Evolutionary conservation across 2,797 vertebrate genomes (phyloP), one percentile per base, ranked within the genome.

Genomic region (Tenualosa ilisha): DNA sequence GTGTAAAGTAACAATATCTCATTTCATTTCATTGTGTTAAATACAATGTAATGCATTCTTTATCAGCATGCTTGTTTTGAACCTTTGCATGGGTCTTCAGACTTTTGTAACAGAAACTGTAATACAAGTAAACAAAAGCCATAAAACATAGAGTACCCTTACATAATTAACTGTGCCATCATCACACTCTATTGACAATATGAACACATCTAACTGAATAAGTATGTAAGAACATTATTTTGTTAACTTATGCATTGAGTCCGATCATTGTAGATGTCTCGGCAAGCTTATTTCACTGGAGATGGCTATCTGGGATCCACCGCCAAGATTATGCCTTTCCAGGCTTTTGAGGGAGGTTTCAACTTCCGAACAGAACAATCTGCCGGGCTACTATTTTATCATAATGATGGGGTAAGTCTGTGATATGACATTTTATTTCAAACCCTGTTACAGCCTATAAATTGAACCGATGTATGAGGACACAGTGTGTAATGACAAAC

Each of bases 301-400:
- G 94, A 97, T 43, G 94, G 98, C 89, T 99, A 96, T 92, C 94
- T 99, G 89, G 93, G 96, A 83, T 98, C 98, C 82, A 96, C 92
- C 65, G 97, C 97, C 75, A 98, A 97, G 95, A 93, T 96, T 59
- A 96, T 96, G 13, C 96, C 97, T 40, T 97, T 98, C 37, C 92
- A 95, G 86, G 94, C 90, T 49, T 99, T 99, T 72, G 98, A 99
- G 93, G 97, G 97, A 90, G 98, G 98, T 43, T 95, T 99, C 89
- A 98, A 96, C 93, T 99, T 99, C 90, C 95, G 91, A 90, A 98
- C 98, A 0, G 85, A 97, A 83, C 96, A 97, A 89, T 94, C 98
- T 84, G 96, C 90, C 0, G 98, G 98, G 46, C 92, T 99, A 1
- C 92, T 99, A 7, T 98, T 99, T 92, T 97, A 97, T 90, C 96